Percentiles rank a stretch among this genome's conserved stretches.
Conservation (phyloP, 2,797 vertebrate genomes). For the Eospalax fontanierii region DNA sequence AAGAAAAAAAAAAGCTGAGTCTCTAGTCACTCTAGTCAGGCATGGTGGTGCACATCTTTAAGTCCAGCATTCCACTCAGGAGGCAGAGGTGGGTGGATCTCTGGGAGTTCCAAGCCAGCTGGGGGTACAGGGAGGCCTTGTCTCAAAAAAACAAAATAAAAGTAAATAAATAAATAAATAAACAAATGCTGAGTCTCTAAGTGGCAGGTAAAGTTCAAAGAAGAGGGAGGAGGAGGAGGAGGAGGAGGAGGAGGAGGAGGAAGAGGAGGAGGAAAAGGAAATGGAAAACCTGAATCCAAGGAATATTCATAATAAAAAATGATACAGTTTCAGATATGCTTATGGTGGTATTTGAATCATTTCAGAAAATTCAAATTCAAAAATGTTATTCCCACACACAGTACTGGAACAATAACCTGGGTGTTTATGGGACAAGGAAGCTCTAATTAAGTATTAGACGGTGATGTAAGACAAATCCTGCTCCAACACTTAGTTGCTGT, state of each 20-base stretch:
- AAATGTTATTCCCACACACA: background rate
- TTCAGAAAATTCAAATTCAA: background rate
- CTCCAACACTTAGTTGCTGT: background rate
- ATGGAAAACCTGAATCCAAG: background rate
- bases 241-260: too few relatives aligned
- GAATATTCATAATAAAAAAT: background rate
- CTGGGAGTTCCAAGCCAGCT: too few relatives aligned
- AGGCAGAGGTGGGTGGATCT: too few relatives aligned
- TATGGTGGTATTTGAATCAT: background rate
- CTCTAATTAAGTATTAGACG: background rate
- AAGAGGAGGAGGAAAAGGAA: background rate
- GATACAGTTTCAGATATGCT: background rate
- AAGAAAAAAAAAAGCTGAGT: too few relatives aligned
- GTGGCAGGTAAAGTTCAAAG: background rate
- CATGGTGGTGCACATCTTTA: too few relatives aligned
- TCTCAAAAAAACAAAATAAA: too few relatives aligned
- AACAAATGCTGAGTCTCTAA: background rate
- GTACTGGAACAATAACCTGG: background rate
- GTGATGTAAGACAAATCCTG: background rate
- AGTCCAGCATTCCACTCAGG: too few relatives aligned
- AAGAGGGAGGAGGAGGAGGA: background rate
- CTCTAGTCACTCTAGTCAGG: too few relatives aligned
- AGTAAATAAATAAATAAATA: background rate
- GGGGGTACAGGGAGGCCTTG: too few relatives aligned
- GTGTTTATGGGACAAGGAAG: background rate